Percentiles rank a stretch among this genome's conserved stretches.
phyloP scores from a whole-genome alignment of 1,140 invertebrate species.

The Tenebrio molitor region DNA sequence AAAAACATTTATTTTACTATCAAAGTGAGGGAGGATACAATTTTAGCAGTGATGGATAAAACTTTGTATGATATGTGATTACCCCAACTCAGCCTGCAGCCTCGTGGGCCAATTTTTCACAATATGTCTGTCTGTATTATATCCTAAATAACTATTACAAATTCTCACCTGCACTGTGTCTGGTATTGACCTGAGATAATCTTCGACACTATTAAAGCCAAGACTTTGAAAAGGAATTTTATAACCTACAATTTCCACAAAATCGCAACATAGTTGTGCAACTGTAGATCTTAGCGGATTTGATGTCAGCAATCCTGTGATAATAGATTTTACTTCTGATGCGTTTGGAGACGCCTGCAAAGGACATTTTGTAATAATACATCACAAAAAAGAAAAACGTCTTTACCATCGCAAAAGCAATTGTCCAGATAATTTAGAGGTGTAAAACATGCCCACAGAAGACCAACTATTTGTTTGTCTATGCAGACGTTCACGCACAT shows the following conservation, averaged over 20 bases:
- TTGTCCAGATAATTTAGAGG: too few species aligned
- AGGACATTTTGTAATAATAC: neutral
- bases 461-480: too few species aligned
- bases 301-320: constrained; percentile 39
- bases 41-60: too few species aligned
- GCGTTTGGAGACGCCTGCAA: neutral
- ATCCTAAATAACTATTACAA: too few species aligned
- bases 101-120: too few species aligned
- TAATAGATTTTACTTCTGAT: constrained; percentile 29
- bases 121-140: too few species aligned
- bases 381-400: neutral
- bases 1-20: too few species aligned
- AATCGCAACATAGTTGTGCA: constrained; percentile 33
- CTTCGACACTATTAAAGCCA: constrained; percentile 10
- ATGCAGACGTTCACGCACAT: too few species aligned
- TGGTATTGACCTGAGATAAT: constrained; percentile 28
- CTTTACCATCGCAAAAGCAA: neutral
- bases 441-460: too few species aligned
- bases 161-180: constrained; percentile 24
- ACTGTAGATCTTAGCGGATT: constrained; percentile 15
- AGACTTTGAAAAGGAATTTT: constrained; percentile 28
- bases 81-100: too few species aligned
- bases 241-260: constrained; percentile 18
- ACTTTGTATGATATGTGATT: too few species aligned
- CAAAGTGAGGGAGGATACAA: too few species aligned